Evolutionary conservation across 2,113 vertebrate species (phyloP).

Genomic region (Myrmecobius fasciatus): DNA sequence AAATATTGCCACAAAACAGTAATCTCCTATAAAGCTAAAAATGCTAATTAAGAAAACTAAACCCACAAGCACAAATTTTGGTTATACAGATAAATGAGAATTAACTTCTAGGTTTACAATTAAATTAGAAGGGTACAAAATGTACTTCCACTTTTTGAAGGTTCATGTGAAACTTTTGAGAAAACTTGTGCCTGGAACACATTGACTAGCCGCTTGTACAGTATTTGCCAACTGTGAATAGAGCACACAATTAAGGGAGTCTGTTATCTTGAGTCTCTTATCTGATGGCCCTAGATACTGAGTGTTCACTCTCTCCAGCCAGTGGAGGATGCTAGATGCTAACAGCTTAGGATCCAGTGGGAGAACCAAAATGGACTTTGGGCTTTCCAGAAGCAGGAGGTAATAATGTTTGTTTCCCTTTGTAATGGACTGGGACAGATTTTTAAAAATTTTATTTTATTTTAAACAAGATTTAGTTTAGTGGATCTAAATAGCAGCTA

Average conservation of each 20-base stretch:
- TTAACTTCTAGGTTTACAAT: neutral
- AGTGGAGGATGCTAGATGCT: neutral
- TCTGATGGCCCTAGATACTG: neutral
- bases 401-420: neutral
- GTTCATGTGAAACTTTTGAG: neutral
- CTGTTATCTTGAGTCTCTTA: neutral
- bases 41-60: neutral
- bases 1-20: neutral
- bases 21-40: neutral
- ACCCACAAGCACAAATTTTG: neutral
- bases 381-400: neutral
- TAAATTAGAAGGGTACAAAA: neutral
- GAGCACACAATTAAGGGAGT: neutral
- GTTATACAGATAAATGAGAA: neutral
- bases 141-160: neutral
- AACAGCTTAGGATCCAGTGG: neutral
- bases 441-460: neutral
- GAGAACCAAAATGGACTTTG: neutral
- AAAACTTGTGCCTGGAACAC: neutral
- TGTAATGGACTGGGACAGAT: neutral
- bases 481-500: neutral
- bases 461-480: neutral
- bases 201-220: neutral
- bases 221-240: neutral
- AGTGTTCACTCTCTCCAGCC: too few species aligned